These are phyloP conservation scores for Unio pictorum DNA, from an alignment of 2,888 invertebrate species.

Conservation along the genomic window DNA sequence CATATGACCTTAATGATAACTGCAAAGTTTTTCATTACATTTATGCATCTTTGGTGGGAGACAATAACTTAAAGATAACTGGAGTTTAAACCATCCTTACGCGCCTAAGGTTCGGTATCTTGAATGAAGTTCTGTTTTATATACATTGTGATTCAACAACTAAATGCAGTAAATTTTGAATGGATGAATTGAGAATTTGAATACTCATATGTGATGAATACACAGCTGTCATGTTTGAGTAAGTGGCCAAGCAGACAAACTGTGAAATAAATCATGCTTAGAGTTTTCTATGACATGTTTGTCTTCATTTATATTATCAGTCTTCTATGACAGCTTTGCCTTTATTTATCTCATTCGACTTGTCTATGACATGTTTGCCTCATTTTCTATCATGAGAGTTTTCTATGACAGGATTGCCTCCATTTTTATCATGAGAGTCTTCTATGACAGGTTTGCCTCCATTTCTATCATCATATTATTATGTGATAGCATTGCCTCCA, in stretches of 20 bases:
- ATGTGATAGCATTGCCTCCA: neutral
- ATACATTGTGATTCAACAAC: conserved; percentile 14
- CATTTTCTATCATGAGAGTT: conserved; percentile 6
- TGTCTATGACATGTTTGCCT: too few relatives aligned
- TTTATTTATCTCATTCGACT: rapidly evolving
- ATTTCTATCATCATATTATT: conserved; percentile 1
- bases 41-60: conserved; percentile 6
- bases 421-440: too few relatives aligned
- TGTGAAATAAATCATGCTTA: conserved; percentile 14
- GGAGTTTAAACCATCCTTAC: conserved; percentile 24
- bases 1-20: too few relatives aligned
- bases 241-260: conserved; percentile 12
- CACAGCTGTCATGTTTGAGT: conserved; percentile 11
- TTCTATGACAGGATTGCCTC: too few relatives aligned
- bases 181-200: conserved; percentile 21
- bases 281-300: too few relatives aligned
- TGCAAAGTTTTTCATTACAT: neutral
- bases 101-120: conserved; percentile 5
- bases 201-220: too few relatives aligned
- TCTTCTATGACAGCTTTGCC: too few relatives aligned
- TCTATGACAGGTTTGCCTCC: neutral
- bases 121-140: conserved; percentile 19
- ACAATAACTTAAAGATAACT: conserved; percentile 12
- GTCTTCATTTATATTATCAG: too few relatives aligned
- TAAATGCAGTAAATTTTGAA: conserved; percentile 20